A percentile compares a stretch with the other conserved stretches of the same genome.
These are phyloP conservation scores for Ammodytes marinus DNA, from an alignment of 2,113 vertebrate genomes.

Conservation along the genomic window DNA sequence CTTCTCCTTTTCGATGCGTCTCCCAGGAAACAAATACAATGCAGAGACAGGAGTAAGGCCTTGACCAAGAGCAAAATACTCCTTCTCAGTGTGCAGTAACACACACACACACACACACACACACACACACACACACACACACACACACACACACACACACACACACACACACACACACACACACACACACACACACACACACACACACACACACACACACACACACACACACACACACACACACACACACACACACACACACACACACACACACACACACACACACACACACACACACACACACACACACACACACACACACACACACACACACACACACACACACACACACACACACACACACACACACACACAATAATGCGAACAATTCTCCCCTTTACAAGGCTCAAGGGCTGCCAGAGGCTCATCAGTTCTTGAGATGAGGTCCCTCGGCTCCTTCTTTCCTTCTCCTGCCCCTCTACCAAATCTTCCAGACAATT, in stretches of 20 bases:
- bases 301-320: background rate
- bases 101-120: background rate
- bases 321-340: background rate
- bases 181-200: no score
- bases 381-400: constrained; percentile 41
- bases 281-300: background rate
- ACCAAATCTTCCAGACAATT: constrained; percentile 63
- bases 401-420: constrained; percentile 54
- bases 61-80: constrained; percentile 42
- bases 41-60: background rate
- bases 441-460: background rate
- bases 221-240: no score
- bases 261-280: background rate
- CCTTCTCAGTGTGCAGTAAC: constrained; percentile 16
- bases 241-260: background rate
- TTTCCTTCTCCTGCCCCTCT: constrained; percentile 15
- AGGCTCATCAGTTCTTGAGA: constrained; percentile 52
- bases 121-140: background rate
- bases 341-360: constrained; percentile 10
- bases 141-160: no score
- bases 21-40: background rate
- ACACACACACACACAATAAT: background rate
- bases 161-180: no score
- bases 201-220: no score
- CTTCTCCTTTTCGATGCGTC: background rate